Evolutionary conservation across 2,888 invertebrate species (phyloP).

Genomic region (Thymelicus lineola): DNA sequence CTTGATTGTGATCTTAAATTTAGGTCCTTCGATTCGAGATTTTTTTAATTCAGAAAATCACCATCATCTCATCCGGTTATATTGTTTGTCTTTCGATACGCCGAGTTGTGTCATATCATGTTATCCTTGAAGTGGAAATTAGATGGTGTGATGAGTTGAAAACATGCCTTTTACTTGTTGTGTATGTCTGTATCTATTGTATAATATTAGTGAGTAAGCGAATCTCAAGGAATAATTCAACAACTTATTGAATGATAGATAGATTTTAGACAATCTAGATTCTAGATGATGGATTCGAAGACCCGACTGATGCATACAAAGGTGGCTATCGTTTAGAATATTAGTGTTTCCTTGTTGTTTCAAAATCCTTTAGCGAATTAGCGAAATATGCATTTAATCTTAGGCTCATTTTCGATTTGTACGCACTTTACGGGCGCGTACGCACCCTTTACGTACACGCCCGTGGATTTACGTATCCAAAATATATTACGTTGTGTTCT

Average conservation of each 20-base stretch:
- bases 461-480: conserved; percentile 9
- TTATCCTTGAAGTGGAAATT: conserved; percentile 6
- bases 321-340: conserved; percentile 9
- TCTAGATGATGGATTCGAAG: conserved; percentile 22
- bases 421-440: not conserved
- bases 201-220: conserved; percentile 63
- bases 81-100: not conserved
- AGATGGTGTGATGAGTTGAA: conserved; percentile 50
- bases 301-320: conserved; percentile 14
- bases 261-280: conserved; percentile 25
- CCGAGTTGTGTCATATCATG: conserved; percentile 13
- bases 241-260: conserved; percentile 26
- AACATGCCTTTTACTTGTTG: conserved; percentile 74
- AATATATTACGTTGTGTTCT: conserved; percentile 16
- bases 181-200: conserved; percentile 56
- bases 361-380: conserved; percentile 28
- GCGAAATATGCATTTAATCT: conserved; percentile 27
- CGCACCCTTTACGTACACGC: not conserved
- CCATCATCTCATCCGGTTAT: not conserved
- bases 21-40: not conserved
- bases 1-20: no score
- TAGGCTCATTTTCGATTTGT: conserved; percentile 14
- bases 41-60: not conserved
- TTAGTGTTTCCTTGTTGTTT: conserved; percentile 10
- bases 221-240: conserved; percentile 57